A percentile compares a stretch with the other conserved stretches of the same genome.
Evolutionary conservation across 2,797 vertebrate species (phyloP).

Genomic region (Sphenopsis melanotis): DNA sequence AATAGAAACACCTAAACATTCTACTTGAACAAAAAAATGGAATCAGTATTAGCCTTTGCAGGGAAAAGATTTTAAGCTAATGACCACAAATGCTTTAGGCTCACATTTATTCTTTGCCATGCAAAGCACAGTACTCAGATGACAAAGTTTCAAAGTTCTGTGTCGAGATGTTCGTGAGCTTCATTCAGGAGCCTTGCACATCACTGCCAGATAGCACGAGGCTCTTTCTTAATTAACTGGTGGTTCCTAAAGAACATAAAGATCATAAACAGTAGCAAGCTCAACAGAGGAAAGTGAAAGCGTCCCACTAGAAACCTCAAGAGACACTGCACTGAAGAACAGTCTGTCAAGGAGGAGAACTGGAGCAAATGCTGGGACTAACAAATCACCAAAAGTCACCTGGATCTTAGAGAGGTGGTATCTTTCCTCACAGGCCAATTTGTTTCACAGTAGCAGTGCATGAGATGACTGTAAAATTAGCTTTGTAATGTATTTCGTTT

Average conservation of each 20-base stretch:
- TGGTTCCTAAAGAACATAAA: background rate
- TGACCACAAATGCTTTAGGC: background rate
- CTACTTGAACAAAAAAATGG: background rate
- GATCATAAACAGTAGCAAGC: background rate
- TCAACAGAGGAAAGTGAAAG: background rate
- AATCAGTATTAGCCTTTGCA: background rate
- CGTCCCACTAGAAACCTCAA: background rate
- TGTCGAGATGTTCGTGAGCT: background rate
- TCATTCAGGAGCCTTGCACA: background rate
- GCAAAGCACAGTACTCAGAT: background rate
- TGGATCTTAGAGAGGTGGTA: background rate
- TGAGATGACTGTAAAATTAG: background rate
- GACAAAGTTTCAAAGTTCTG: background rate
- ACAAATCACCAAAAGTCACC: background rate
- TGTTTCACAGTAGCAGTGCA: background rate
- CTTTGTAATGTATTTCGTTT: background rate
- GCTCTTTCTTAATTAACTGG: background rate
- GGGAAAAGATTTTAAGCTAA: conserved; percentile 5
- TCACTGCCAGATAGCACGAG: background rate
- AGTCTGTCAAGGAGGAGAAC: background rate
- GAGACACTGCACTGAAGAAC: background rate
- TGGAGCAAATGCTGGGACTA: background rate
- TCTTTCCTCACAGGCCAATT: background rate
- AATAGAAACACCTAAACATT: background rate
- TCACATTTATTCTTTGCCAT: background rate